These are phyloP conservation scores for Serranus cabrilla DNA, from an alignment of 2,797 vertebrate species.

Conservation along the genomic window DNA sequence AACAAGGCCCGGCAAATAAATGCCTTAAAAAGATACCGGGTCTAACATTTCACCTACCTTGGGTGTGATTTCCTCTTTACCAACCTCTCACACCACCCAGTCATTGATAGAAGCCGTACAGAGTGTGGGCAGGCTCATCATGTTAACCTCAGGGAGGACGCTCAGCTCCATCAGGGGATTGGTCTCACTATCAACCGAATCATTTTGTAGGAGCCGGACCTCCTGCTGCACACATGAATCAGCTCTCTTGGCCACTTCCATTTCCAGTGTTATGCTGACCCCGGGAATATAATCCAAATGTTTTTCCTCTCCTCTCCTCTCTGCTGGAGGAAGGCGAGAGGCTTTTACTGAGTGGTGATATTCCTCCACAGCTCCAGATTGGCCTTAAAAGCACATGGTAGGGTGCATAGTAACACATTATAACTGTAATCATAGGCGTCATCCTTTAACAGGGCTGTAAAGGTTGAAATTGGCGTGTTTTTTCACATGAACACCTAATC, in stretches of 20 bases:
- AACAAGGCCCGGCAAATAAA: not conserved
- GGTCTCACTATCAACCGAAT: conserved; percentile 31
- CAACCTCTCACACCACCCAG: conserved; percentile 21
- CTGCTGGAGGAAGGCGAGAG: conserved; percentile 17
- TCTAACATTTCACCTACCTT: conserved; percentile 11
- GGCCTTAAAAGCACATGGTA: conserved; percentile 8
- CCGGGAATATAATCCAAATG: conserved; percentile 44
- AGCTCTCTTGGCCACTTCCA: conserved; percentile 34
- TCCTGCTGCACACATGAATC: conserved; percentile 37
- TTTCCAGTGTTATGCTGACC: conserved; percentile 43
- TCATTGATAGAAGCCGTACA: conserved; percentile 21
- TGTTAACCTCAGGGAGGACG: conserved; percentile 41
- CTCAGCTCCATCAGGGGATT: conserved; percentile 33
- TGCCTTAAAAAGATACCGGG: not conserved
- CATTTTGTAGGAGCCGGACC: conserved; percentile 26
- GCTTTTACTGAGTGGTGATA: conserved; percentile 17
- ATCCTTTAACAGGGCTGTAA: not conserved
- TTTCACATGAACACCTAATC: conserved; percentile 14
- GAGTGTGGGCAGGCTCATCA: conserved; percentile 32
- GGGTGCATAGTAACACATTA: conserved; percentile 20
- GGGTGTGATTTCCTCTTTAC: conserved; percentile 41
- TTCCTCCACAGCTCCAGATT: conserved; percentile 29
- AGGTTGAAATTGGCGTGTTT: conserved; percentile 2
- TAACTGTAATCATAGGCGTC: conserved; percentile 5
- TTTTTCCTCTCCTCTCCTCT: conserved; percentile 39